Conservation (phyloP, 2,888 invertebrate genomes). For the Deilephila porcellus region DNA sequence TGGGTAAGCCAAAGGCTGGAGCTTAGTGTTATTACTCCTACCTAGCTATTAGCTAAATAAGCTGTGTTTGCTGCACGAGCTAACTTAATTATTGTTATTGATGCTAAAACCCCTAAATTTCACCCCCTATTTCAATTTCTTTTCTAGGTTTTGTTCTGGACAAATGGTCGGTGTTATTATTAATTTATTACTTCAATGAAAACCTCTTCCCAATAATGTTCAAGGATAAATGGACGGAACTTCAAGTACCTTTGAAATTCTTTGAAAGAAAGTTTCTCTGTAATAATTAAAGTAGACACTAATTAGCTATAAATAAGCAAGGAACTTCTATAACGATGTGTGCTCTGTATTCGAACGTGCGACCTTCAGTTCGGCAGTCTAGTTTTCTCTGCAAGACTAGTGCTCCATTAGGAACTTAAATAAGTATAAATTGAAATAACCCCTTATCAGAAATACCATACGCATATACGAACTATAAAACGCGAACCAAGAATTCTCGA, state of each 20-base stretch:
- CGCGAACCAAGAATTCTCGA: background rate
- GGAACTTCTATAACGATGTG: too few relatives aligned
- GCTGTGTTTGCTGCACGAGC: slow-evolving; percentile 28
- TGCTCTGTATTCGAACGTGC: too few relatives aligned
- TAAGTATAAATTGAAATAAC: too few relatives aligned
- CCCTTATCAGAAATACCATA: background rate
- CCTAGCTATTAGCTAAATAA: slow-evolving; percentile 29
- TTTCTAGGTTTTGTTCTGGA: slow-evolving; percentile 12
- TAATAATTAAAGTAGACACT: too few relatives aligned
- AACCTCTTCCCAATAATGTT: too few relatives aligned
- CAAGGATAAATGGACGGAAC: too few relatives aligned
- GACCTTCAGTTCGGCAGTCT: too few relatives aligned
- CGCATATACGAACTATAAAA: background rate
- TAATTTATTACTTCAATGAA: background rate
- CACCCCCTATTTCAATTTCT: slow-evolving; percentile 20
- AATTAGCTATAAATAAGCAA: too few relatives aligned
- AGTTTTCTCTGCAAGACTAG: too few relatives aligned
- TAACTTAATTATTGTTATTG: slow-evolving; percentile 27
- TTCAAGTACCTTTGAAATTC: too few relatives aligned
- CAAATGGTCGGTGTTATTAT: slow-evolving; percentile 6
- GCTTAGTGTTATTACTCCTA: slow-evolving; percentile 23
- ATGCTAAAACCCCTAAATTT: slow-evolving; percentile 30
- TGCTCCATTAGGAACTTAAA: too few relatives aligned
- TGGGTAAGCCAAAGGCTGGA: slow-evolving; percentile 16
- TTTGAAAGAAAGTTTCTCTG: too few relatives aligned